A percentile compares a stretch with the other conserved stretches of the same genome.
Evolutionary conservation across 2,113 vertebrate genomes (phyloP).

Genomic region (Addax nasomaculatus): DNA sequence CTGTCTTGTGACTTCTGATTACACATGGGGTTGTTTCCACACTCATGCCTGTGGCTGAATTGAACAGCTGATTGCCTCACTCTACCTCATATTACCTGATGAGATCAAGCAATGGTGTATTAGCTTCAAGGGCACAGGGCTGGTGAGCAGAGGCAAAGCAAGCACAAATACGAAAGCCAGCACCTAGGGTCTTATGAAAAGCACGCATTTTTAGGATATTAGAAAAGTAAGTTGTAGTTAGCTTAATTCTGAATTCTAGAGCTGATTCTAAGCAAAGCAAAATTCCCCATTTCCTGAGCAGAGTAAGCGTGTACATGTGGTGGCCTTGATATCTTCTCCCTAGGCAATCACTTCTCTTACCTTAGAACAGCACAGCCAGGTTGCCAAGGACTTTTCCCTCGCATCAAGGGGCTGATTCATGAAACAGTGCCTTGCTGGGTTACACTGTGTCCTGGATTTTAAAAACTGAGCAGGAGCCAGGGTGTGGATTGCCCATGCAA

Average conservation of each 20-base stretch:
- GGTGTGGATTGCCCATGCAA: constrained; percentile 25
- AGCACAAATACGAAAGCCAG: background rate
- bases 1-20: constrained; percentile 7
- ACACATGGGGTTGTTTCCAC: background rate
- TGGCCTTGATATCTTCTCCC: constrained; percentile 28
- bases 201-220: background rate
- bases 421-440: constrained; percentile 61
- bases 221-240: constrained; percentile 23
- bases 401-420: constrained; percentile 57
- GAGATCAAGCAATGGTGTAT: background rate
- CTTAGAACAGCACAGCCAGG: background rate
- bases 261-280: constrained; percentile 60
- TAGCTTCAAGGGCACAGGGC: background rate
- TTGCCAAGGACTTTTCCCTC: background rate
- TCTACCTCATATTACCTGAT: background rate
- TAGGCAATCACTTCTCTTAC: constrained; percentile 23
- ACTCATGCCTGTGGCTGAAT: background rate
- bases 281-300: constrained; percentile 24
- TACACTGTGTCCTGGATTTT: constrained; percentile 58
- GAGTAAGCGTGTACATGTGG: constrained; percentile 36
- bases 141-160: background rate
- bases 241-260: constrained; percentile 57
- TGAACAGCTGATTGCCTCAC: background rate
- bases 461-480: background rate
- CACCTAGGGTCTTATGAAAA: background rate